phyloP scores from a whole-genome alignment of 2,113 vertebrate genomes.

The Bubalus kerabau region DNA sequence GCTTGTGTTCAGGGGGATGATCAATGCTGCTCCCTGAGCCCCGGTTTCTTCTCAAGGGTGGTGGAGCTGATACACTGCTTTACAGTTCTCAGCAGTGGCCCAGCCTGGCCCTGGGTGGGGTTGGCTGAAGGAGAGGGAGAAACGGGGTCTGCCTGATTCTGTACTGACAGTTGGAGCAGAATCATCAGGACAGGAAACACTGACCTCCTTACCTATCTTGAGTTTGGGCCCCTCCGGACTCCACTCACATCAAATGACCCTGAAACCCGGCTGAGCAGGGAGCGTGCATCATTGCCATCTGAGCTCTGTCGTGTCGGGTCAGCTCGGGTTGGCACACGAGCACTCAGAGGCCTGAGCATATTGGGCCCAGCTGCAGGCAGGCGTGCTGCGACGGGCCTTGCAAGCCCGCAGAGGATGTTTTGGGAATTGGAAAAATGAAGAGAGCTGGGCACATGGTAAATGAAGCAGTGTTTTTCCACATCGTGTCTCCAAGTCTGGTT shows the following conservation, averaged over 20 bases:
- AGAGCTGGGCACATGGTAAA: neutral
- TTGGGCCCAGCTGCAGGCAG: neutral
- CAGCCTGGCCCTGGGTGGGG: neutral
- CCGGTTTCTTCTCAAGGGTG: neutral
- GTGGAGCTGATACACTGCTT: neutral
- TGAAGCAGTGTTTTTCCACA: neutral
- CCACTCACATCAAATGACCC: neutral
- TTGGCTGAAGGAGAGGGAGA: neutral
- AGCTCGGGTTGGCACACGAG: neutral
- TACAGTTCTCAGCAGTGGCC: neutral
- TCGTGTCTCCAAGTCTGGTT: neutral
- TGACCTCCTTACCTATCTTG: neutral
- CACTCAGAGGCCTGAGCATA: neutral
- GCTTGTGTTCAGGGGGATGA: neutral
- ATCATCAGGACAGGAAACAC: neutral
- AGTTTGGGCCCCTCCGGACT: neutral
- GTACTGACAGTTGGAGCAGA: neutral
- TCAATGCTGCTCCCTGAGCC: neutral
- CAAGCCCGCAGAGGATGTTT: neutral
- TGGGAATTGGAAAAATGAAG: neutral
- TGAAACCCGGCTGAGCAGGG: neutral
- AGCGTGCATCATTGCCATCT: neutral
- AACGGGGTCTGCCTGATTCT: neutral
- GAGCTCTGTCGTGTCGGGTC: neutral
- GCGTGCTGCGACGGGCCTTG: neutral